These are phyloP conservation scores for Carettochelys insculpta DNA, from an alignment of 2,113 vertebrate species.

Conservation along the genomic window DNA sequence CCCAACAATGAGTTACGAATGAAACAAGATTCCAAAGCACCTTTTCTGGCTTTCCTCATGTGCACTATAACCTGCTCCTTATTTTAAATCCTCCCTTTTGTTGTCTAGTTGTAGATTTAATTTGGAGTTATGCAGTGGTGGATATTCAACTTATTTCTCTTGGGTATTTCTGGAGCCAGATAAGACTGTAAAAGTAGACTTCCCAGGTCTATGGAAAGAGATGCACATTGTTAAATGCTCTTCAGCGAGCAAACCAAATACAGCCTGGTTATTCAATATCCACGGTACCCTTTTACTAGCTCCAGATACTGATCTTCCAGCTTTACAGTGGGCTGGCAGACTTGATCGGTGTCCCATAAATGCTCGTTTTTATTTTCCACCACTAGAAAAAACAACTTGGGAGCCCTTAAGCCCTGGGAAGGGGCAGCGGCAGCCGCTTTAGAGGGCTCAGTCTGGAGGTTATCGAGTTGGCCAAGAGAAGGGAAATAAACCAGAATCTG, in stretches of 20 bases:
- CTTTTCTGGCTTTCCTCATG: background rate
- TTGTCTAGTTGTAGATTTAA: background rate
- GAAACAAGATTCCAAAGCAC: background rate
- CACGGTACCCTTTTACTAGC: background rate
- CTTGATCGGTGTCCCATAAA: background rate
- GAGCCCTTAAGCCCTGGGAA: background rate
- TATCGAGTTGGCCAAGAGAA: slow-evolving; percentile 78
- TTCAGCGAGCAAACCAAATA: background rate
- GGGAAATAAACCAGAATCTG: slow-evolving; percentile 76
- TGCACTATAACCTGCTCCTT: background rate
- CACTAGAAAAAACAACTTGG: background rate
- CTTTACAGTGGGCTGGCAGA: background rate
- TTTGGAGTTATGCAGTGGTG: background rate
- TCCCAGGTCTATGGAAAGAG: background rate
- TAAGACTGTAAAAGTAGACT: background rate
- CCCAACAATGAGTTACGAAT: background rate
- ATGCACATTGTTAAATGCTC: background rate
- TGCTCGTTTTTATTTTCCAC: background rate
- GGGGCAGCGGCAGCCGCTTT: slow-evolving; percentile 24
- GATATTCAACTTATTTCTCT: background rate
- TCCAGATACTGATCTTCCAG: background rate
- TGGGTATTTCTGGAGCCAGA: background rate
- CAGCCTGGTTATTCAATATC: background rate
- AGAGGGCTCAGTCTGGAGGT: slow-evolving; percentile 80
- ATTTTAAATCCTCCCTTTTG: background rate